A percentile compares a stretch with the other conserved stretches of the same genome.
These are phyloP conservation scores for Ctenochaetus hawaiiensis DNA, from an alignment of 2,797 vertebrate genomes.

Conservation along the genomic window DNA sequence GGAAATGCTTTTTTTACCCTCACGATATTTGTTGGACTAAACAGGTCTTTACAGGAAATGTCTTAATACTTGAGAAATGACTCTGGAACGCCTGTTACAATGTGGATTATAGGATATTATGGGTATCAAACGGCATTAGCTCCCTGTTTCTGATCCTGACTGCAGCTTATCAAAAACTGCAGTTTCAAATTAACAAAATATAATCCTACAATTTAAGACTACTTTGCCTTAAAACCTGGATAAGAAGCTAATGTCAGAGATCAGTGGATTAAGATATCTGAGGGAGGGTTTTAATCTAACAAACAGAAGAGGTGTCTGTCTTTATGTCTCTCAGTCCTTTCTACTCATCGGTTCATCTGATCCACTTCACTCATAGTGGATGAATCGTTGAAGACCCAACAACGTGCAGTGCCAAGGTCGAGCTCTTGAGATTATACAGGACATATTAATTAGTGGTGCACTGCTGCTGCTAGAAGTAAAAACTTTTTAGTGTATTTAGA, in stretches of 20 bases:
- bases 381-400: not conserved
- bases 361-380: not conserved
- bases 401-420: not conserved
- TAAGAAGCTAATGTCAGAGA: constrained; percentile 38
- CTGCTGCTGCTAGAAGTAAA: not conserved
- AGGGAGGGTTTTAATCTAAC: constrained; percentile 16
- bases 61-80: constrained; percentile 14
- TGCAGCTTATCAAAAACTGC: constrained; percentile 21
- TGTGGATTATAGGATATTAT: constrained; percentile 18
- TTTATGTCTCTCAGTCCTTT: not conserved
- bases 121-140: constrained; percentile 8
- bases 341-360: not conserved
- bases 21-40: constrained; percentile 8
- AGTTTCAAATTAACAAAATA: constrained; percentile 26
- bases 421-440: not conserved
- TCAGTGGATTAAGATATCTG: constrained; percentile 30
- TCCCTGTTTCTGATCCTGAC: constrained; percentile 3
- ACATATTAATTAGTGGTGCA: not conserved
- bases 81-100: not conserved
- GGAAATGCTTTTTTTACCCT: not conserved
- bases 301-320: not conserved
- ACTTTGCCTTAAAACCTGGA: constrained; percentile 32
- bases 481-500: not conserved
- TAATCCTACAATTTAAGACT: constrained; percentile 29
- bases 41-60: not conserved